These are phyloP conservation scores for Nomada fabriciana DNA, from an alignment of 2,888 invertebrate species.

Conservation along the genomic window DNA sequence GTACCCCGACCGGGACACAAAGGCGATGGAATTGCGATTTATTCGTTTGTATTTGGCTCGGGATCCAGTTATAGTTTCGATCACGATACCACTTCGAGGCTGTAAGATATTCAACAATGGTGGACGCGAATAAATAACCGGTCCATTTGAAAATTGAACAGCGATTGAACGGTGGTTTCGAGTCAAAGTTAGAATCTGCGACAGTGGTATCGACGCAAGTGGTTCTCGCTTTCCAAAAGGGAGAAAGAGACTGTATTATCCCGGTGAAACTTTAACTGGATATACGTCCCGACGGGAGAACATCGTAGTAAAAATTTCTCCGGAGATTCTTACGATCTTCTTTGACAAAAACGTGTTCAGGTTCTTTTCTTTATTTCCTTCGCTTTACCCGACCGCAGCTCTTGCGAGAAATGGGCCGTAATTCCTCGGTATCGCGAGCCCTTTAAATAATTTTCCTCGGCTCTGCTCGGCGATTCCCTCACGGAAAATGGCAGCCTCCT, in stretches of 20 bases:
- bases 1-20: neutral
- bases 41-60: neutral
- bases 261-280: neutral
- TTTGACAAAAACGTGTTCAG: neutral
- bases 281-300: neutral
- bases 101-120: neutral
- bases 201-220: neutral
- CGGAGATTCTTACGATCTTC: neutral
- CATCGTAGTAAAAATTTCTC: neutral
- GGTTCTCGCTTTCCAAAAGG: neutral
- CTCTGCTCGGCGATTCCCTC: neutral
- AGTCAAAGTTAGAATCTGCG: slow-evolving; percentile 16
- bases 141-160: slow-evolving; percentile 22
- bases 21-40: slow-evolving; percentile 6
- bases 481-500: neutral
- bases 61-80: slow-evolving; percentile 10
- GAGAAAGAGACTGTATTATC: neutral
- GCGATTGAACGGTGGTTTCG: neutral
- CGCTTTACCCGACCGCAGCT: neutral
- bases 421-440: neutral
- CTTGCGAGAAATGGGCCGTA: neutral
- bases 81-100: slow-evolving; percentile 1
- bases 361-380: neutral
- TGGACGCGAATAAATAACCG: neutral
- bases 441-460: neutral